Conservation (phyloP, 2,797 vertebrate species). For the Triplophysa yarkandensis region DNA sequence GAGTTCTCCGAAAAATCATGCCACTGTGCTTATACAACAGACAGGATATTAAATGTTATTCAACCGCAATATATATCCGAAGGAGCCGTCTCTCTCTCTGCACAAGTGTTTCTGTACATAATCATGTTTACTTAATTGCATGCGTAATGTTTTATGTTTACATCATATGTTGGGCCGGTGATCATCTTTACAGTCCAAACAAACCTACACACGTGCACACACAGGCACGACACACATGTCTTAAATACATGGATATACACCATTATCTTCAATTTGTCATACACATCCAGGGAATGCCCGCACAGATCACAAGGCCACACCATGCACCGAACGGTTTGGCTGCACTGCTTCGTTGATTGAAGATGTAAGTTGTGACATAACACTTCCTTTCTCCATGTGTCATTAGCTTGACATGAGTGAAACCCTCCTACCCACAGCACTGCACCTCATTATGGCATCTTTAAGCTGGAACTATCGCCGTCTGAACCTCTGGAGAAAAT, state of each 20-base stretch:
- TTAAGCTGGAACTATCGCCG: slow-evolving; percentile 3
- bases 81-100: not conserved
- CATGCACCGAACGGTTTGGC: not conserved
- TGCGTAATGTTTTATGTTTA: not conserved
- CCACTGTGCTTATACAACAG: not conserved
- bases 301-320: not conserved
- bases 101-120: not conserved
- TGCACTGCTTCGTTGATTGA: slow-evolving; percentile 12
- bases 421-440: slow-evolving; percentile 22
- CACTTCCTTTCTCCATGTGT: slow-evolving; percentile 14
- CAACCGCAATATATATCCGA: not conserved
- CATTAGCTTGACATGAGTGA: slow-evolving; percentile 15
- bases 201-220: not conserved
- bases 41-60: not conserved
- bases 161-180: not conserved
- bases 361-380: slow-evolving; percentile 5
- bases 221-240: not conserved
- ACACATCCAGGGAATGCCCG: not conserved
- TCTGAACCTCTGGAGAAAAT: slow-evolving; percentile 17
- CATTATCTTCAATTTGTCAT: slow-evolving; percentile 3
- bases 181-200: not conserved
- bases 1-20: not conserved
- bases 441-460: slow-evolving; percentile 37
- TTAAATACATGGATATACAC: too few species aligned
- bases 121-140: not conserved